Conservation (phyloP, 2,888 invertebrate genomes). For the Parthenolecanium corni region DNA sequence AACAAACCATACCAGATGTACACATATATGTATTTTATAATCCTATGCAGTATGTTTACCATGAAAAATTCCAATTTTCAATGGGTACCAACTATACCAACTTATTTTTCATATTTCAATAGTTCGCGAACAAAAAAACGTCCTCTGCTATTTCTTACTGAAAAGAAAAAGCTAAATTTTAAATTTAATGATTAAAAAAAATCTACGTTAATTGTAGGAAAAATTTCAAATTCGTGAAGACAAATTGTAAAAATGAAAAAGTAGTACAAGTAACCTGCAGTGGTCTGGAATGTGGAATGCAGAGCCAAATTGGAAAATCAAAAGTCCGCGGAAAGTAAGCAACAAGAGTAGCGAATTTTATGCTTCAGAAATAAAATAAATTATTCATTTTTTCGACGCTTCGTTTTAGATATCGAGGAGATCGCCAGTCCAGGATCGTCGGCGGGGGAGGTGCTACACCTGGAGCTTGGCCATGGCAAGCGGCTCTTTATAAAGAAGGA, state of each 20-base stretch:
- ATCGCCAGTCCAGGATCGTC: constrained; percentile 55
- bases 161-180: too few relatives aligned
- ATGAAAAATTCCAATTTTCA: too few relatives aligned
- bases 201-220: constrained; percentile 35
- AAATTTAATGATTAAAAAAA: too few relatives aligned
- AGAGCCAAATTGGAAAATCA: constrained; percentile 46
- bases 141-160: too few relatives aligned
- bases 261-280: constrained; percentile 57
- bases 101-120: too few relatives aligned
- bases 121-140: too few relatives aligned
- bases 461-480: constrained; percentile 77
- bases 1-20: too few relatives aligned
- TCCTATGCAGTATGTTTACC: too few relatives aligned
- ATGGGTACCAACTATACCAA: too few relatives aligned
- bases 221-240: constrained; percentile 53
- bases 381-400: neutral
- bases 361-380: neutral
- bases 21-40: too few relatives aligned
- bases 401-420: constrained; percentile 29
- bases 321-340: constrained; percentile 47
- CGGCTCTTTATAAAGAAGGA: constrained; percentile 71
- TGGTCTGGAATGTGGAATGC: constrained; percentile 56
- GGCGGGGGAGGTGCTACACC: constrained; percentile 64
- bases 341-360: neutral
- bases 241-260: constrained; percentile 49